These are phyloP conservation scores for Vannuccia rotundouncinata DNA, from an alignment of 2,888 invertebrate genomes.

Conservation along the genomic window DNA sequence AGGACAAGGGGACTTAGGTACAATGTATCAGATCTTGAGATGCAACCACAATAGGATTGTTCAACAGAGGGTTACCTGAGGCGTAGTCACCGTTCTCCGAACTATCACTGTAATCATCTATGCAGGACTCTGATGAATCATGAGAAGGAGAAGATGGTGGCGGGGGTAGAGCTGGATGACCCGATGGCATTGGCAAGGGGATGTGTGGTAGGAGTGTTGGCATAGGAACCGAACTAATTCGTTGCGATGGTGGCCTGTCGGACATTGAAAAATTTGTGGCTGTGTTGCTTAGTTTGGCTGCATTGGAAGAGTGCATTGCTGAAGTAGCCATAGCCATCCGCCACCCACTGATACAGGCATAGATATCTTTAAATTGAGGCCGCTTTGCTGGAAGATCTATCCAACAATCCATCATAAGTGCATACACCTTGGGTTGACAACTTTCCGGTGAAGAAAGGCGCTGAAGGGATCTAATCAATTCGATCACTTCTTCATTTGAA, in stretches of 20 bases:
- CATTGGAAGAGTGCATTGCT: background rate
- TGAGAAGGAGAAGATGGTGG: background rate
- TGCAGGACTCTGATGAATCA: background rate
- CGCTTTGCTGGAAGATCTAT: constrained; percentile 49
- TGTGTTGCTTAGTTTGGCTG: background rate
- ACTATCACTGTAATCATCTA: background rate
- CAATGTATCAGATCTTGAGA: no score
- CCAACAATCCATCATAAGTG: constrained; percentile 56
- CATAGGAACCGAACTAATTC: constrained; percentile 18
- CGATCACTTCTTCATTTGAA: constrained; percentile 56
- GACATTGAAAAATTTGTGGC: constrained; percentile 45
- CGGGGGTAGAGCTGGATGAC: background rate
- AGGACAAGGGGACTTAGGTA: no score
- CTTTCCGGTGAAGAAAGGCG: constrained; percentile 78
- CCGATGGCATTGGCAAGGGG: background rate
- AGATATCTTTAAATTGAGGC: constrained; percentile 80
- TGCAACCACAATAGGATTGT: no score
- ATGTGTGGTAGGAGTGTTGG: background rate
- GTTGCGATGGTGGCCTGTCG: constrained; percentile 29
- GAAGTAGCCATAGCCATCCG: constrained; percentile 44
- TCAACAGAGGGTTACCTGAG: background rate
- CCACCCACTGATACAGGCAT: constrained; percentile 72
- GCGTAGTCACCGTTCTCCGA: background rate
- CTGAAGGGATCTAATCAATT: constrained; percentile 66
- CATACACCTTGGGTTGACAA: constrained; percentile 51